A percentile compares a stretch with the other conserved stretches of the same genome.
Evolutionary conservation across 2,888 invertebrate genomes (phyloP).

Genomic region (Caenorhabditis panamensis): DNA sequence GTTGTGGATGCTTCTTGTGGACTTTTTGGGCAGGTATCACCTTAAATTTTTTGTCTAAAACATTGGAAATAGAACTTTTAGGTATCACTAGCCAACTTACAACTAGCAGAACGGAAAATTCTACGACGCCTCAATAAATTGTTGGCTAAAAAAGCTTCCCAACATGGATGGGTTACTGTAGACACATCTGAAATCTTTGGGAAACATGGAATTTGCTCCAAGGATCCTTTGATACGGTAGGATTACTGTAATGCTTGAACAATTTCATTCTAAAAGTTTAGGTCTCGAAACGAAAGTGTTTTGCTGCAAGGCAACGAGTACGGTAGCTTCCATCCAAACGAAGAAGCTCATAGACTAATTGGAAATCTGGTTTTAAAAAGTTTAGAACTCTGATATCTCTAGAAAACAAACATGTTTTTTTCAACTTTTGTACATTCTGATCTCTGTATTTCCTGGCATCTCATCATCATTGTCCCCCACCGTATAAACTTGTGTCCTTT

Average conservation of each 20-base stretch:
- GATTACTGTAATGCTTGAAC: neutral
- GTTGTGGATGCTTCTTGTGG: slow-evolving; percentile 72
- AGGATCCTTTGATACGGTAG: slow-evolving; percentile 70
- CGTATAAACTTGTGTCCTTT: neutral
- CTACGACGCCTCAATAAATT: slow-evolving; percentile 69
- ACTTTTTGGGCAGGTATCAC: slow-evolving; percentile 63
- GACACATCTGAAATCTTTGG: slow-evolving; percentile 68
- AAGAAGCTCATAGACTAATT: slow-evolving; percentile 69
- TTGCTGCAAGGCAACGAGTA: slow-evolving; percentile 69
- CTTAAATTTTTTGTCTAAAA: neutral
- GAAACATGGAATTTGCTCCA: slow-evolving; percentile 73
- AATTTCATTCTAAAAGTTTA: slow-evolving; percentile 22
- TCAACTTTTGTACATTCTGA: slow-evolving; percentile 1
- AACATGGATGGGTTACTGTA: slow-evolving; percentile 71
- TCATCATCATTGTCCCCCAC: neutral
- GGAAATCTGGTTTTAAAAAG: slow-evolving; percentile 63
- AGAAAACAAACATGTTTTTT: slow-evolving; percentile 2
- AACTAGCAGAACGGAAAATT: slow-evolving; percentile 68
- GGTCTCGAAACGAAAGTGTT: slow-evolving; percentile 60
- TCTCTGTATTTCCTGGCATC: neutral
- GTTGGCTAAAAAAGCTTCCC: slow-evolving; percentile 59
- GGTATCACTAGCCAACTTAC: slow-evolving; percentile 63
- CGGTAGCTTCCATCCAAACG: slow-evolving; percentile 76
- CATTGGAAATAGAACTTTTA: slow-evolving; percentile 7
- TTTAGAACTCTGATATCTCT: slow-evolving; percentile 24